Conservation (phyloP, 2,797 vertebrate species). For the Leucoraja ocellata region DNA sequence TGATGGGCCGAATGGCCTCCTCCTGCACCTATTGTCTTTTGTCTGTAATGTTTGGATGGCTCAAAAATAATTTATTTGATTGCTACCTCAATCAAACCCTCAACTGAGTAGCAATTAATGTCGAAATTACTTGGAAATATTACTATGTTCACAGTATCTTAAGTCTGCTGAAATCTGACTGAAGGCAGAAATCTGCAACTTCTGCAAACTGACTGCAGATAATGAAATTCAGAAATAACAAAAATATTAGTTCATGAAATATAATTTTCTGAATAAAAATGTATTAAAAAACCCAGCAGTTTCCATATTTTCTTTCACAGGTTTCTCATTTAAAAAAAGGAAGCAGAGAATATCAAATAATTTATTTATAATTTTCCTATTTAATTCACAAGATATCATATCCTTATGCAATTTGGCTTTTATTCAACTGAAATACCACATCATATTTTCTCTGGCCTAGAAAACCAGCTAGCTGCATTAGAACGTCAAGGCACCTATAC, state of each 20-base stretch:
- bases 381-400: not conserved
- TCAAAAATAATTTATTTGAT: not conserved
- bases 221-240: not conserved
- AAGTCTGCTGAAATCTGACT: not conserved
- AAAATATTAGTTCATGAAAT: not conserved
- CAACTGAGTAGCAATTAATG: not conserved
- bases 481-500: not conserved
- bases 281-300: not conserved
- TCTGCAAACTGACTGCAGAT: not conserved
- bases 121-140: not conserved
- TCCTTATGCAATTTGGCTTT: not conserved
- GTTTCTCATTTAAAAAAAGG: not conserved
- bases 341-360: not conserved
- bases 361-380: not conserved
- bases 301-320: not conserved
- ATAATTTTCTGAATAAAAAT: not conserved
- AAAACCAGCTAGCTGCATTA: not conserved
- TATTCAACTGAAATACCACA: not conserved
- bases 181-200: not conserved
- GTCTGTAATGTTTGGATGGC: too few species aligned
- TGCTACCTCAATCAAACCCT: not conserved
- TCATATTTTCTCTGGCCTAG: not conserved
- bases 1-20: too few species aligned
- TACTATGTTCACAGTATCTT: not conserved
- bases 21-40: too few species aligned